phyloP scores from a whole-genome alignment of 1,140 invertebrate genomes.

The Drosophila pachea region DNA sequence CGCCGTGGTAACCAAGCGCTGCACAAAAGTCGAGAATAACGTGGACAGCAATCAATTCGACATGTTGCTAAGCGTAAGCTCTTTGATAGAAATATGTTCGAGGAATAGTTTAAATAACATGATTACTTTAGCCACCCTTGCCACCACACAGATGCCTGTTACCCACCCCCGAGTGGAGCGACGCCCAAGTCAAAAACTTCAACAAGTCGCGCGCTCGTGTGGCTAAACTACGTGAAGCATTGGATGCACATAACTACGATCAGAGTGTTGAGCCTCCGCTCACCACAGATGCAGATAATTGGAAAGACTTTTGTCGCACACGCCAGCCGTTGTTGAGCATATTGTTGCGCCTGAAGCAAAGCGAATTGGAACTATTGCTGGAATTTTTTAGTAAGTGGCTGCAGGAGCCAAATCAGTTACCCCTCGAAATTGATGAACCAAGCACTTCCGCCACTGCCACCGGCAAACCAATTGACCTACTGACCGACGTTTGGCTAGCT shows the following conservation, averaged over 20 bases:
- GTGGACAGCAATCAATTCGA: slow-evolving; percentile 10
- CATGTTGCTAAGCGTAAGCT: slow-evolving; percentile 38
- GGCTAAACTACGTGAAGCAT: slow-evolving; percentile 39
- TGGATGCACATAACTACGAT: slow-evolving; percentile 53
- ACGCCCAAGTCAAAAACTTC: slow-evolving; percentile 55
- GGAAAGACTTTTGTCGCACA: slow-evolving; percentile 60
- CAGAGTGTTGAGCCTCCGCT: slow-evolving; percentile 60
- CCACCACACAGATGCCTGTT: slow-evolving; percentile 45
- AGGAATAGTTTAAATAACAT: not conserved
- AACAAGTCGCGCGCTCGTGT: slow-evolving; percentile 50
- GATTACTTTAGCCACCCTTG: slow-evolving; percentile 31
- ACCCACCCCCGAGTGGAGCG: slow-evolving; percentile 69
- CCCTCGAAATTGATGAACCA: slow-evolving; percentile 7
- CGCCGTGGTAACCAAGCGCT: slow-evolving; percentile 65
- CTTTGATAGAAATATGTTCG: not conserved
- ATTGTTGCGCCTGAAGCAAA: slow-evolving; percentile 61
- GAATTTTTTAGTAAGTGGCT: slow-evolving; percentile 67
- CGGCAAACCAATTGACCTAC: slow-evolving; percentile 44
- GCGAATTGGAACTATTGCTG: slow-evolving; percentile 60
- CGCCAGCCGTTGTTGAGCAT: slow-evolving; percentile 61
- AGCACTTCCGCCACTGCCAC: slow-evolving; percentile 19
- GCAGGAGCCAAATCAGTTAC: slow-evolving; percentile 24
- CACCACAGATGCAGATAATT: slow-evolving; percentile 52
- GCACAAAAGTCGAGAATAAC: slow-evolving; percentile 34
- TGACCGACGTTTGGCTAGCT: slow-evolving; percentile 62